Evolutionary conservation across 2,797 vertebrate species (phyloP).

Genomic region (Platalea minor): DNA sequence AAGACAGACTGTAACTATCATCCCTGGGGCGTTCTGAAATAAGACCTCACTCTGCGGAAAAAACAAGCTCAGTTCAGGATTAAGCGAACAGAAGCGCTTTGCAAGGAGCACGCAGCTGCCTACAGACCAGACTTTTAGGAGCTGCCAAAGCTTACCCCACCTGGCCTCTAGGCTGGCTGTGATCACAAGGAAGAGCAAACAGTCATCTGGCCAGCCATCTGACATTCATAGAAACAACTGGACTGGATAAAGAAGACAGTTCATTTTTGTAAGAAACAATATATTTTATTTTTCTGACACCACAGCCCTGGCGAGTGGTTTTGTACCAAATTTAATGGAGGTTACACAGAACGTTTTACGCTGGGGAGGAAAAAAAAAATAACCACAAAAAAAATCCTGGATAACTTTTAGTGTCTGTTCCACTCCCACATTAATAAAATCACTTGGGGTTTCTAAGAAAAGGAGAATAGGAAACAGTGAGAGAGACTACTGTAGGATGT

Average conservation of each 20-base stretch:
- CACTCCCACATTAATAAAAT: constrained; percentile 80
- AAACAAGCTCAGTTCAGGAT: neutral
- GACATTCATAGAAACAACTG: neutral
- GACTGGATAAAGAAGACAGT: constrained; percentile 47
- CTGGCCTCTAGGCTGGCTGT: neutral
- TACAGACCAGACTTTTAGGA: neutral
- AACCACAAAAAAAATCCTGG: constrained; percentile 77
- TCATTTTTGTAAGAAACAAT: constrained; percentile 92
- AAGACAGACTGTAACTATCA: neutral
- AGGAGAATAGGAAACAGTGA: constrained; percentile 75
- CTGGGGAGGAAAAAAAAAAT: constrained; percentile 76
- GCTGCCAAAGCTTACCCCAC: neutral
- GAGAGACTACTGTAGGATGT: constrained; percentile 71
- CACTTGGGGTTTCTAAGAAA: constrained; percentile 77
- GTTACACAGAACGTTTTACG: constrained; percentile 99
- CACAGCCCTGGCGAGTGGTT: constrained; percentile 98
- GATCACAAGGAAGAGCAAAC: neutral
- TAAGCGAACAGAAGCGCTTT: neutral
- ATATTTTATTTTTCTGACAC: constrained; percentile 99
- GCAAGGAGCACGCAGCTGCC: neutral
- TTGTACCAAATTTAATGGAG: constrained; percentile 99
- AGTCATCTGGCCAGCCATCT: neutral
- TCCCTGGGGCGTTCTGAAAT: neutral
- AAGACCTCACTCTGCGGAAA: neutral
- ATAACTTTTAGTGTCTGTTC: constrained; percentile 82